Evolutionary conservation across 2,797 vertebrate genomes (phyloP).

Genomic region (Anolis apletophallus): DNA sequence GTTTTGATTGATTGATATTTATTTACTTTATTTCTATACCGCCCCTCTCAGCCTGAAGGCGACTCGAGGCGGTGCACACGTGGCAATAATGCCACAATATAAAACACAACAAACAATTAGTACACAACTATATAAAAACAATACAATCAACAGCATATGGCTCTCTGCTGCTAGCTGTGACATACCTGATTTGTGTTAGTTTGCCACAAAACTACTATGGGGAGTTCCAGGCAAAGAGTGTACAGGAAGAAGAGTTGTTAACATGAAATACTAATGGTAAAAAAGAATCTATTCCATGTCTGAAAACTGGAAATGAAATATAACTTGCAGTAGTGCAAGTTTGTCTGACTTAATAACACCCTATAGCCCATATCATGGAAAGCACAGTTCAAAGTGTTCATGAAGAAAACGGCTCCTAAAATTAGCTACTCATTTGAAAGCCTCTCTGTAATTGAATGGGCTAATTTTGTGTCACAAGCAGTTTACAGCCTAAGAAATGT

Average conservation of each 20-base stretch:
- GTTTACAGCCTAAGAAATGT: constrained; percentile 63
- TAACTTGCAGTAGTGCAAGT: constrained; percentile 15
- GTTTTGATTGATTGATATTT: no score
- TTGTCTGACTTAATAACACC: constrained; percentile 55
- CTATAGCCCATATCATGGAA: constrained; percentile 18
- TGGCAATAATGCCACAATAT: no score
- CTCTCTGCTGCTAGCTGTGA: neutral
- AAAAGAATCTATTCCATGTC: constrained; percentile 41
- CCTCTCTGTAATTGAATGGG: constrained; percentile 64
- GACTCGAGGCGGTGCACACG: no score
- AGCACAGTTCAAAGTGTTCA: constrained; percentile 60
- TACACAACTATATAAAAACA: no score
- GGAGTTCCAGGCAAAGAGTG: neutral
- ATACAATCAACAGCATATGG: no score
- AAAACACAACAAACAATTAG: no score
- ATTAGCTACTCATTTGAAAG: constrained; percentile 71
- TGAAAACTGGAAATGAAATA: constrained; percentile 52
- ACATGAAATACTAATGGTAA: constrained; percentile 39
- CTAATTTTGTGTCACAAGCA: constrained; percentile 65
- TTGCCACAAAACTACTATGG: constrained; percentile 30
- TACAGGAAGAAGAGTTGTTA: neutral
- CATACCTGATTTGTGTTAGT: neutral
- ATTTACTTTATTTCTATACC: no score
- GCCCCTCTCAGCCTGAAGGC: no score
- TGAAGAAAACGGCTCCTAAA: constrained; percentile 69